Evolutionary conservation across 2,797 vertebrate genomes (phyloP), one percentile per base, ranked within the genome.

Genomic region (Meda fulgida): DNA sequence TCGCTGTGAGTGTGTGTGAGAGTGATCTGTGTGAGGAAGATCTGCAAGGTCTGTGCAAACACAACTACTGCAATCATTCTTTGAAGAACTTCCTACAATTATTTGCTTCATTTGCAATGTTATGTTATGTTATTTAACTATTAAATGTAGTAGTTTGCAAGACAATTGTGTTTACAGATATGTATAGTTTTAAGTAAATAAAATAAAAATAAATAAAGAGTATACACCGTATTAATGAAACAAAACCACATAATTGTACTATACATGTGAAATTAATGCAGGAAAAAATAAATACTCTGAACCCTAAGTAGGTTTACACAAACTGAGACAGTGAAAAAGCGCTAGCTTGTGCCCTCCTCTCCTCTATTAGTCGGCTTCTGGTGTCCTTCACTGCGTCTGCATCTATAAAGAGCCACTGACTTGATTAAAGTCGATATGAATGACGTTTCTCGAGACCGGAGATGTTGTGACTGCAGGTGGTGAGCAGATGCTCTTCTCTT

Each of bases 401-500:
- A 7, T 69, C 63, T 69, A 53, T 66, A 26, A 10, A 69, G 65
- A 26, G 65, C 29, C 65, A 26, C 1, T 26, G 43, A 80, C 43
- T 48, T 38, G 63, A 80, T 80, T 69, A 36, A 26, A 80, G 46
- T 69, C 65, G 51, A 80, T 23, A 69, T 69, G 43, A 53, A 36
- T 26, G 78, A 14, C 78, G 46, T 69, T 19, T 10, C 6, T 48
- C 1, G 26, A 55, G 65, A 26, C 31, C 21, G 63, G 63, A 67
- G 78, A 67, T 67, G 18, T 29, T 43, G 48, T 55, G 77, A 36
- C 63, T 38, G 65, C 65, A 69, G 78, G 43, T 77, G 75, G 43
- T 31, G 71, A 73, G 71, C 71, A 73, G 71, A 73, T 73, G 71
- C 48, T 53, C 48, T 23, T 78, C 34, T 26, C 75, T 58, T 51